A percentile compares a stretch with the other conserved stretches of the same genome.
These are phyloP conservation scores for Hephaestus fuliginosus DNA, from an alignment of 2,797 vertebrate species.

Conservation along the genomic window DNA sequence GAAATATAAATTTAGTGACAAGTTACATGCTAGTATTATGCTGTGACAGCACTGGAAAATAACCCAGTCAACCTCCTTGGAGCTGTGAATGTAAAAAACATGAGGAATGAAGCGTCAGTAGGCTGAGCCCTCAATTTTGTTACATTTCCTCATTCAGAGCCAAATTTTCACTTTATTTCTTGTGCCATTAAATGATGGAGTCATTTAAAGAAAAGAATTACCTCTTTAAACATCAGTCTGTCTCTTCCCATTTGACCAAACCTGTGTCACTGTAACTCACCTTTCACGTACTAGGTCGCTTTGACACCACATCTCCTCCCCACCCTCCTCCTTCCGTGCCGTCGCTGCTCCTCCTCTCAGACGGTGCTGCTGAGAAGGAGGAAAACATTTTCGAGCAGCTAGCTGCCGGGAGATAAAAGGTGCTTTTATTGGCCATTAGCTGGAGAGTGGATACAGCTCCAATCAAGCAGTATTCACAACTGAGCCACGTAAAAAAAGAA, in stretches of 20 bases:
- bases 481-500: slow-evolving; percentile 41
- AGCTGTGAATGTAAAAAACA: neutral
- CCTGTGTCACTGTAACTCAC: slow-evolving; percentile 16
- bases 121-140: neutral
- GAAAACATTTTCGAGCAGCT: slow-evolving; percentile 35
- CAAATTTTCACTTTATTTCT: neutral
- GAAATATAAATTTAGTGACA: neutral
- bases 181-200: neutral
- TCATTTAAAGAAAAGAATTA: slow-evolving; percentile 9
- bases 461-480: slow-evolving; percentile 53
- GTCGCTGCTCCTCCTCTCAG: slow-evolving; percentile 30
- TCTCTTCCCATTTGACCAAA: slow-evolving; percentile 18
- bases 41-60: neutral
- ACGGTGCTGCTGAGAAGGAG: slow-evolving; percentile 30
- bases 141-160: slow-evolving; percentile 3
- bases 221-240: slow-evolving; percentile 18
- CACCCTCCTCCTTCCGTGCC: slow-evolving; percentile 10
- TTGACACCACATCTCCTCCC: slow-evolving; percentile 20
- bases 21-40: too few species aligned
- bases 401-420: slow-evolving; percentile 60
- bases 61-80: neutral
- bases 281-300: slow-evolving; percentile 22
- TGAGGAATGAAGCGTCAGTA: neutral
- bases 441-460: slow-evolving; percentile 48
- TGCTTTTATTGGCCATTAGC: slow-evolving; percentile 68